phyloP scores from a whole-genome alignment of 35 echinoderm and acorn worm species.

The Antedon bifida region DNA sequence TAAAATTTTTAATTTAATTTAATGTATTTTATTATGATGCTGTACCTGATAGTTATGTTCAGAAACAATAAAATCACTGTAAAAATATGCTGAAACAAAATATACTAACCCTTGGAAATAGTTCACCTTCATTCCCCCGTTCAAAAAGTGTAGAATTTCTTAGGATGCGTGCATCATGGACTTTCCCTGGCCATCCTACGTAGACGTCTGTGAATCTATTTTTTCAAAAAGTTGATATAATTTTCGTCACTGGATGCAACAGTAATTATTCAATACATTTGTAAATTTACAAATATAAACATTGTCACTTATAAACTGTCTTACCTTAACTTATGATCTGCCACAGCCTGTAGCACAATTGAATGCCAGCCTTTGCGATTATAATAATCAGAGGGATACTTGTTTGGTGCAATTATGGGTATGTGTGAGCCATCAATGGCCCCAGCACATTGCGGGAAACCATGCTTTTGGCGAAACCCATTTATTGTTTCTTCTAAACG shows the following conservation, averaged over 20 bases:
- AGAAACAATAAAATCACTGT: too few species aligned
- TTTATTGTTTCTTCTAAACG: not conserved
- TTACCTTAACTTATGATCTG: constrained; percentile 34
- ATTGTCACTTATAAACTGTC: too few species aligned
- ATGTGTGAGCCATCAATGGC: constrained; percentile 44
- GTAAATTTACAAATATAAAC: too few species aligned
- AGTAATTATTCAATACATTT: too few species aligned
- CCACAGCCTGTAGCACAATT: constrained; percentile 28
- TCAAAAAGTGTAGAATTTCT: not conserved
- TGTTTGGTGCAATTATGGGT: constrained; percentile 22
- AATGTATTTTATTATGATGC: too few species aligned
- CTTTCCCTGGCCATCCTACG: constrained; percentile 36
- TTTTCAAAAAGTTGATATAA: too few species aligned
- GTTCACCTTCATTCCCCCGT: too few species aligned
- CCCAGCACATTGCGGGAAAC: constrained; percentile 36
- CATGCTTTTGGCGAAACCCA: constrained; percentile 22
- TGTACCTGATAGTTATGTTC: too few species aligned
- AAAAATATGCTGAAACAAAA: too few species aligned
- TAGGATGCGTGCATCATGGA: constrained; percentile 39
- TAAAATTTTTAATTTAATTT: too few species aligned
- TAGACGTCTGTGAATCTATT: constrained; percentile 28
- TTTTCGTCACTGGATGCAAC: too few species aligned
- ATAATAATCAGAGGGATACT: constrained; percentile 19
- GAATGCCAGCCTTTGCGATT: constrained; percentile 44
- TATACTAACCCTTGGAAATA: too few species aligned